Conservation (phyloP, 2,888 invertebrate species). For the Pseudeuparius sepicola region DNA sequence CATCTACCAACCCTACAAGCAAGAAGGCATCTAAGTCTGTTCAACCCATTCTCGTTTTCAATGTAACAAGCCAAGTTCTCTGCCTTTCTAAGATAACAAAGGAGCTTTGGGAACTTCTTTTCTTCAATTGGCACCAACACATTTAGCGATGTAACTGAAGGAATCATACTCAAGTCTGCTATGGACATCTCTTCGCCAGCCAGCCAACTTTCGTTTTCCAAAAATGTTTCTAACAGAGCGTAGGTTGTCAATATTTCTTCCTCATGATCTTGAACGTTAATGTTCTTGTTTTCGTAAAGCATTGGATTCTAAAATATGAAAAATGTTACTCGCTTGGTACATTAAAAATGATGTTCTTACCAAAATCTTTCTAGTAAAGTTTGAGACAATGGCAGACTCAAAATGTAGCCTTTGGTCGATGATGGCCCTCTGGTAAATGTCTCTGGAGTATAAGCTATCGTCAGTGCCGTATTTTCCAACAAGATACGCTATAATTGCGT, state of each 20-base stretch:
- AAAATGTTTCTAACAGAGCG: slow-evolving; percentile 40
- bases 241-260: slow-evolving; percentile 40
- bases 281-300: slow-evolving; percentile 16
- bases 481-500: slow-evolving; percentile 42
- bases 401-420: slow-evolving; percentile 45
- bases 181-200: slow-evolving; percentile 39
- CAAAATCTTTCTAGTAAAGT: slow-evolving; percentile 28
- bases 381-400: slow-evolving; percentile 40
- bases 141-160: slow-evolving; percentile 41
- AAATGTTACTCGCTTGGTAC: slow-evolving; percentile 5
- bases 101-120: slow-evolving; percentile 23
- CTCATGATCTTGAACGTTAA: slow-evolving; percentile 23
- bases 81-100: slow-evolving; percentile 34
- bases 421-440: slow-evolving; percentile 40
- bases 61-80: slow-evolving; percentile 30
- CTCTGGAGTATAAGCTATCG: slow-evolving; percentile 44
- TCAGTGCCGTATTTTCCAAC: slow-evolving; percentile 43
- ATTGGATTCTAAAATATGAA: slow-evolving; percentile 18
- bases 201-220: slow-evolving; percentile 41
- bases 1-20: no score
- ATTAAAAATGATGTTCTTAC: slow-evolving; percentile 14
- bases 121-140: slow-evolving; percentile 21
- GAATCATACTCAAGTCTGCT: slow-evolving; percentile 30
- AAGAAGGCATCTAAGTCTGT: slow-evolving; percentile 11
- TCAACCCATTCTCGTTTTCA: slow-evolving; percentile 20